Evolutionary conservation across 2,888 invertebrate species (phyloP), one percentile per base, ranked within the genome.

Genomic region (Acanthococcus lagerstroemiae): DNA sequence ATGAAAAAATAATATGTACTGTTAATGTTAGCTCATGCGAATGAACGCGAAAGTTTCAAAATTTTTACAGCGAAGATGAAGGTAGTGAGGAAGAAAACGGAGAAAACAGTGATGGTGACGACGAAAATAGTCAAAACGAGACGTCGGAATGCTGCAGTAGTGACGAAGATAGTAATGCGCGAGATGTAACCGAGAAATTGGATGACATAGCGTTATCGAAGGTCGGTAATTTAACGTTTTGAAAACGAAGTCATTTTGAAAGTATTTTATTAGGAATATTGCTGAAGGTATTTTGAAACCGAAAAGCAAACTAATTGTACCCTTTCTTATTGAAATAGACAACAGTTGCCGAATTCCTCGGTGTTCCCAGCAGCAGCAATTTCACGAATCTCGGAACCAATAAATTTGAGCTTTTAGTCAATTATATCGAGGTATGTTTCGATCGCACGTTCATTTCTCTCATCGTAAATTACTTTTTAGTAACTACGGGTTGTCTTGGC

Each of bases 311-410:
- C 5, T 21, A 5, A 6, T 54, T 54, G 22, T 9, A 25, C n/a
- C n/a, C n/a, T n/a, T 60, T 45, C 17, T 26, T 37, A n/a, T 57
- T 22, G 60, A 65, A 67, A 17, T 58, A 71, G 71, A 71, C 77
- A 4, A 76, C 76, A 19, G 74, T 78, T 15, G 70, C 73, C 44
- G 78, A 81, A 24, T 82, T 82, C 71, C 69, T 82, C 12, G 74
- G 75, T 66, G 71, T 72, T 26, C 80, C 82, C 4, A 78, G 75
- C 48, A 76, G 76, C 9, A 77, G 78, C 57, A 80, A 79, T 72
- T 78, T 81, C 66, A 69, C 80, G 22, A 73, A 74, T 37, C 72
- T 82, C n/a, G 79, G 79, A 54, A 74, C 74, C 27, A 74, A 79
- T 52, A 71, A 75, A 58, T 69, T 70, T 25, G 71, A 74, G 67